Base-by-base conservation (phyloP, 2,797 vertebrate genomes). In the Acanthurus leucopareius region DNA sequence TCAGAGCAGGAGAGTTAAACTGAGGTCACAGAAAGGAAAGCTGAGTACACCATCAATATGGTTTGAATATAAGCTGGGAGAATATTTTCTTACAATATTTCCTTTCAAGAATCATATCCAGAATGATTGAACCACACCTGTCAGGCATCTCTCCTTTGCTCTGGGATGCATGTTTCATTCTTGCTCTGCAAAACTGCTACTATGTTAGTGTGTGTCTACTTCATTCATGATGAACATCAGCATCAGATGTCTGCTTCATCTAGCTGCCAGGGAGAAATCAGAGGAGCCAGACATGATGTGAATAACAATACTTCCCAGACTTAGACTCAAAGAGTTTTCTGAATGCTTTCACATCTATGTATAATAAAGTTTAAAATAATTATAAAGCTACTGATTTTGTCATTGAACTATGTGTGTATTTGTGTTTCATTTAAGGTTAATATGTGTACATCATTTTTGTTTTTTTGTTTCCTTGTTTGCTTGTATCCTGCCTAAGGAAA, bases 161-260 rank as follows among this genome's bases (percentile, higher is more conserved):
- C 54, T 32, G 40, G 57, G 58, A 58, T 59, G 32, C 35, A 20
- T 56, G 69, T 48, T 58, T 68, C 63, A 68, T 69, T 64, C 53
- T 61, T 76, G 16, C 38, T 25, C 68, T 77, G 68, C n/a, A 53
- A 51, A 59, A 15, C 11, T 62, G 28, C 47, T 40, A 32, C 32
- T 64, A 8, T 54, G 14, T 56, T 0, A 73, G 59, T 62, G 15
- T 54, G 20, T 10, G 20, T 28, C 28, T 32, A 32, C 28, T 49
- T 70, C 70, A 62, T 84, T 71, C 62, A 77, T 61, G 75, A 81
- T 83, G 79, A 70, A 59, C 61, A 83, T 80, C 79, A 49, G 82
- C 56, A 74, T 86, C 70, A 82, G 75, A 79, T 80, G 66, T 83
- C 58, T 69, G 64, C 51, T 76, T 75, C 72, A 82, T 84, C 62